Base-by-base conservation (phyloP, 1,140 invertebrate genomes). In the Temnothorax curvispinosus region DNA sequence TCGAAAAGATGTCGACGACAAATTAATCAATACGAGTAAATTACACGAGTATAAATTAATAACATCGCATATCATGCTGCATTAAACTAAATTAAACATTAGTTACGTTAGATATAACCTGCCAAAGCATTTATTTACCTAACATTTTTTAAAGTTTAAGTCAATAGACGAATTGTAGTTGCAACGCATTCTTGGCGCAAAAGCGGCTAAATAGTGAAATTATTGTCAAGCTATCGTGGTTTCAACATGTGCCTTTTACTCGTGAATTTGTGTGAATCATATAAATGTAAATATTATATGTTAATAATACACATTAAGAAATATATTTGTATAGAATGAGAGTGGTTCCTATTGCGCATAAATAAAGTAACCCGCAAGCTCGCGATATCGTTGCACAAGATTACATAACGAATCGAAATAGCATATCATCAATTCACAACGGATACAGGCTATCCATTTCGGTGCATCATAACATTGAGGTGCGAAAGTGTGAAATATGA, bases 211-310 rank as follows among this genome's bases (percentile, higher is more conserved):
- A 67, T 75, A 87, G 44, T 3, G 50, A 89, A 91, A 86, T 86
- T 44, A 80, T 85, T 76, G 67, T 86, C 56, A 74, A 47, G 50
- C 54, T 90, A 75, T 69, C 32, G 80, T 87, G 50, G 62, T 90
- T 87, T 91, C 54, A 87, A 90, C 84, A 82, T 87, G 91, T 90
- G 90, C 90, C 88, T 91, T 91, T 91, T 76, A 85, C 78, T 91
- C 54, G 80, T 91, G 71, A 60, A 88, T 81, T 87, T 89, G 80
- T 86, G 76, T 78, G 47, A 91, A 88, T 89, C 75, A 58, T 88
- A 85, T 89, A 89, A 81, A 87, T 90, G 72, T 89, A 90, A 60
- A 90, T 87, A 89, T 35, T 75, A 71, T 77, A 77, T 87, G 76
- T 77, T 87, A 74, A 89, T 82, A 82, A 87, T 86, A 88, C 32